Percentiles rank a stretch among this genome's conserved stretches.
Evolutionary conservation across 2,888 invertebrate species (phyloP).

Genomic region (Phorcus lineatus): DNA sequence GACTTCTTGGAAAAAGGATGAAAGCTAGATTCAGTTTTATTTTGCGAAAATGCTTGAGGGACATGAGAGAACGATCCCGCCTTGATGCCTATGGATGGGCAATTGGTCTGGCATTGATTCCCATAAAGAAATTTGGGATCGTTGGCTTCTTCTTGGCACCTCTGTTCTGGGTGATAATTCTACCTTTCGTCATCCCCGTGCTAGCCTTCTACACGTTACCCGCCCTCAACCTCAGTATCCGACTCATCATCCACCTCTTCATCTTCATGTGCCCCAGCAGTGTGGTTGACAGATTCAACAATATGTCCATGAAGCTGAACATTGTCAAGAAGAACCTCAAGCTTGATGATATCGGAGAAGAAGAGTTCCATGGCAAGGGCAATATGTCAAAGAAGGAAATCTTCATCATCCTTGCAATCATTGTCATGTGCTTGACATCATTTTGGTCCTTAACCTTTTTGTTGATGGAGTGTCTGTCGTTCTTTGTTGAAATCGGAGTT

Average conservation of each 20-base stretch:
- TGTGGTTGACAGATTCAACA: slow-evolving; percentile 18
- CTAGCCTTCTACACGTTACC: slow-evolving; percentile 67
- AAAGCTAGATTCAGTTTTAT: slow-evolving; percentile 53
- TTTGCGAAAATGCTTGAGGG: slow-evolving; percentile 56
- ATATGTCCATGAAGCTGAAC: background rate
- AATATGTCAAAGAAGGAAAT: slow-evolving; percentile 26
- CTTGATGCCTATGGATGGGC: slow-evolving; percentile 49
- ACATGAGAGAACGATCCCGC: slow-evolving; percentile 55
- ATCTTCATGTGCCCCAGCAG: slow-evolving; percentile 51
- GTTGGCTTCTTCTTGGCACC: slow-evolving; percentile 60
- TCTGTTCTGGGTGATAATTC: slow-evolving; percentile 56
- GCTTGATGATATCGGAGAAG: slow-evolving; percentile 37
- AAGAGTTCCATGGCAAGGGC: slow-evolving; percentile 39
- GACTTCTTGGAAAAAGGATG: slow-evolving; percentile 45
- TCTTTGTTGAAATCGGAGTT: slow-evolving; percentile 66
- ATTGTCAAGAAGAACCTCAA: slow-evolving; percentile 26
- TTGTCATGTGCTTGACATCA: slow-evolving; percentile 54
- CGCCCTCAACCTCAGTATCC: slow-evolving; percentile 60
- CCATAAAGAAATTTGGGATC: slow-evolving; percentile 64
- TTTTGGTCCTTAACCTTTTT: slow-evolving; percentile 62
- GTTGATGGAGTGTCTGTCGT: slow-evolving; percentile 65
- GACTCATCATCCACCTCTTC: slow-evolving; percentile 59
- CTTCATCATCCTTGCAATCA: slow-evolving; percentile 45
- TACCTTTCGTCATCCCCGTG: slow-evolving; percentile 56
- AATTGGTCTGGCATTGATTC: slow-evolving; percentile 58